Evolutionary conservation across 2,888 invertebrate species (phyloP).

Genomic region (Leucophora obtusa): DNA sequence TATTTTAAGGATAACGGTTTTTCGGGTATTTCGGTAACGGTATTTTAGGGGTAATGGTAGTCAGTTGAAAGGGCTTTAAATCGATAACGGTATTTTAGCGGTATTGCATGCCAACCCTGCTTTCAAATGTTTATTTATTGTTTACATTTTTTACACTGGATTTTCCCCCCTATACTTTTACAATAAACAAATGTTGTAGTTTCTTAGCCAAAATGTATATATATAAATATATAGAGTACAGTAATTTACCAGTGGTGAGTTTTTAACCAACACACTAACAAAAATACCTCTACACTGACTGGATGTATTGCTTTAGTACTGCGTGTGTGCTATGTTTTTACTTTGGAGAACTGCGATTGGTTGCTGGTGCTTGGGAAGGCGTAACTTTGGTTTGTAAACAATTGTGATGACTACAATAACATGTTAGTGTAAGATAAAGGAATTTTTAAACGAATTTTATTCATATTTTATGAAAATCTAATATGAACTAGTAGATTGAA

Average conservation of each 20-base stretch:
- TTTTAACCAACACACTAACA: conserved; percentile 22
- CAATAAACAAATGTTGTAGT: background rate
- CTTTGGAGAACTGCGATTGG: conserved; percentile 49
- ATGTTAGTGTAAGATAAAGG: conserved; percentile 1
- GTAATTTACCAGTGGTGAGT: conserved; percentile 41
- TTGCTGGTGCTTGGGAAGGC: conserved; percentile 42
- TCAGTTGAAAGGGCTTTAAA: too few species aligned
- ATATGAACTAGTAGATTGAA: too few species aligned
- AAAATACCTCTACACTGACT: conserved; percentile 36
- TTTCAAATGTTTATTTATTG: background rate
- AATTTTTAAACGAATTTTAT: conserved; percentile 30
- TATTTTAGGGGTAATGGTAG: too few species aligned
- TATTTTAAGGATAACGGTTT: too few species aligned
- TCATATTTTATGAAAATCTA: background rate
- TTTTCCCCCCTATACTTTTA: background rate
- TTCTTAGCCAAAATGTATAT: background rate
- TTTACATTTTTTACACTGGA: conserved; percentile 17
- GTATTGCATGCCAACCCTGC: too few species aligned
- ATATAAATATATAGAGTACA: too few species aligned
- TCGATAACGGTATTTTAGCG: too few species aligned
- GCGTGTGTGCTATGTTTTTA: conserved; percentile 23
- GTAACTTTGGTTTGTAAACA: conserved; percentile 38
- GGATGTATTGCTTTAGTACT: background rate
- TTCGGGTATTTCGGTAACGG: too few species aligned
- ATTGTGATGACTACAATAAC: background rate